phyloP scores from a whole-genome alignment of 2,888 invertebrate species.

The Labia minor region DNA sequence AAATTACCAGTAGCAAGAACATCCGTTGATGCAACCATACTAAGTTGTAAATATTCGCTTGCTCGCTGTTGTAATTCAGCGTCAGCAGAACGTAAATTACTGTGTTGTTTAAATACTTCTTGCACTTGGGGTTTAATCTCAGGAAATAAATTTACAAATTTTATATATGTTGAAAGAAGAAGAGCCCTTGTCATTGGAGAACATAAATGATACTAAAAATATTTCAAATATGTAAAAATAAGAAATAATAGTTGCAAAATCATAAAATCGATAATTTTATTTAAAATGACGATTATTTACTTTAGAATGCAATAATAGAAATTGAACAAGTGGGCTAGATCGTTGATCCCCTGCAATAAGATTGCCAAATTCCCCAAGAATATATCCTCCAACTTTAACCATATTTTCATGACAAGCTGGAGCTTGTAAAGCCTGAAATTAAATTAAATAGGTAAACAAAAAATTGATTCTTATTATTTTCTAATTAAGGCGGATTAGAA shows the following conservation, averaged over 20 bases:
- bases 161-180: slow-evolving; percentile 94
- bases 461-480: not conserved
- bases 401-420: slow-evolving; percentile 99
- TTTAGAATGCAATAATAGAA: slow-evolving; percentile 96
- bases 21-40: slow-evolving; percentile 91
- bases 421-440: slow-evolving; percentile 74
- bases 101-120: slow-evolving; percentile 87
- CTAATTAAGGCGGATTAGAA: not conserved
- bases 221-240: slow-evolving; percentile 17
- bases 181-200: slow-evolving; percentile 94
- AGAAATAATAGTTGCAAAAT: slow-evolving; percentile 16
- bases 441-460: not conserved
- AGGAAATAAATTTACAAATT: slow-evolving; percentile 97
- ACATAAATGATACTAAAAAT: slow-evolving; percentile 77
- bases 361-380: slow-evolving; percentile 98
- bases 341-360: slow-evolving; percentile 96
- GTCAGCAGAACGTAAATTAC: slow-evolving; percentile 93
- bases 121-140: slow-evolving; percentile 95
- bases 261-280: slow-evolving; percentile 14
- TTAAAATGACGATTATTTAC: slow-evolving; percentile 33
- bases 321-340: slow-evolving; percentile 94
- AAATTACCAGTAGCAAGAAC: slow-evolving; percentile 52
- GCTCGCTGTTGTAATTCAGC: slow-evolving; percentile 97
- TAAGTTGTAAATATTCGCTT: slow-evolving; percentile 92
- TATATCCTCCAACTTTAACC: slow-evolving; percentile 99